Evolutionary conservation across 2,888 invertebrate genomes (phyloP).

Genomic region (Mechanitis messenoides): DNA sequence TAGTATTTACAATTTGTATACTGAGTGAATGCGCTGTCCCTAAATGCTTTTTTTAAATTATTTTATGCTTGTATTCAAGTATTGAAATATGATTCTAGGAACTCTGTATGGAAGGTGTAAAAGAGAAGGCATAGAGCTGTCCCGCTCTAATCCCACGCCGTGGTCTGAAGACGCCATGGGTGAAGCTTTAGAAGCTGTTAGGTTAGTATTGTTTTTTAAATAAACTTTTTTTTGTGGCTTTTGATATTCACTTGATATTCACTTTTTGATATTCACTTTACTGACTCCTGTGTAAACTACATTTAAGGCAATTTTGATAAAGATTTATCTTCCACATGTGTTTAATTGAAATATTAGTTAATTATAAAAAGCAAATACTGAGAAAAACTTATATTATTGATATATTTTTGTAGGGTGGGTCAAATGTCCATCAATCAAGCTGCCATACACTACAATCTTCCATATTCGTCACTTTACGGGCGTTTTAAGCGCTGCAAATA

Average conservation of each 20-base stretch:
- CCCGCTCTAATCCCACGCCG: conserved; percentile 92
- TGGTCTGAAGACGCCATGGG: conserved; percentile 97
- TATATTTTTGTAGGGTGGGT: conserved; percentile 78
- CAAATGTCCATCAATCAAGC: conserved; percentile 97
- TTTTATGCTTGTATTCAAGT: background rate
- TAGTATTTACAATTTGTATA: no score
- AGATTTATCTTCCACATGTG: background rate
- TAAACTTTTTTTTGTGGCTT: background rate
- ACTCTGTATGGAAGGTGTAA: conserved; percentile 93
- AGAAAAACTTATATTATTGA: background rate
- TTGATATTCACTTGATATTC: no score
- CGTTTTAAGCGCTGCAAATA: conserved; percentile 92
- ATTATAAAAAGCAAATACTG: background rate
- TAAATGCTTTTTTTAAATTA: no score
- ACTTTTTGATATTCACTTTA: no score
- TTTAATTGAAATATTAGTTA: conserved; percentile 20
- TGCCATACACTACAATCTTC: conserved; percentile 92
- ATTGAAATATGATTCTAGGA: conserved; percentile 57
- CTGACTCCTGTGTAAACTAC: no score
- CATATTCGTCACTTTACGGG: conserved; percentile 92
- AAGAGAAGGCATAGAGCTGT: conserved; percentile 91
- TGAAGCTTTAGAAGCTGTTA: conserved; percentile 91
- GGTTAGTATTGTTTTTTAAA: conserved; percentile 60
- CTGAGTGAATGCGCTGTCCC: no score
- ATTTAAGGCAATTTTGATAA: background rate